A percentile compares a stretch with the other conserved stretches of the same genome.
phyloP scores from a whole-genome alignment of 2,888 invertebrate species.

The Amblyjoppa proteus region DNA sequence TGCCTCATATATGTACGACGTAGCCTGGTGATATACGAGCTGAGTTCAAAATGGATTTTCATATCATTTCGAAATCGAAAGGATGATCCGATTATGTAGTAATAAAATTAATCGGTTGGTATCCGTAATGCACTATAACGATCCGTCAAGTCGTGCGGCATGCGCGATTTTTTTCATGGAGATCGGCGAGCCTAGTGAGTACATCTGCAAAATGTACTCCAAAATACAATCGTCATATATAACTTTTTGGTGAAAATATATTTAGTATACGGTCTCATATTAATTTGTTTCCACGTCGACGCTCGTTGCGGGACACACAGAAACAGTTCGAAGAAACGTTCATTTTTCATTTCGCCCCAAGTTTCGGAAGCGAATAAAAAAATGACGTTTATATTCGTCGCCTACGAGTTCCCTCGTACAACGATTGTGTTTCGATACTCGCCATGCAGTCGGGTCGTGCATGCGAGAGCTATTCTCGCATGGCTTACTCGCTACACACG shows the following conservation, averaged over 20 bases:
- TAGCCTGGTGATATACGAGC: not conserved
- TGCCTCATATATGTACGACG: not conserved
- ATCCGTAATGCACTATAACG: not conserved
- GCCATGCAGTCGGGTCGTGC: not conserved
- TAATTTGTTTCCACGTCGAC: too few species aligned
- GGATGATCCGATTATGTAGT: not conserved
- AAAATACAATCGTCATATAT: too few species aligned
- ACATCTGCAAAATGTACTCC: too few species aligned
- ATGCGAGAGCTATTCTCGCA: slow-evolving; percentile 16
- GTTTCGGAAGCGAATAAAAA: not conserved
- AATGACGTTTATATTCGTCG: not conserved
- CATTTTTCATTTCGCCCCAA: not conserved
- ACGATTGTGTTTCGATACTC: slow-evolving; percentile 7
- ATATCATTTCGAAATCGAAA: not conserved
- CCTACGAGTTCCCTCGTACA: not conserved
- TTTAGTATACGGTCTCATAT: too few species aligned
- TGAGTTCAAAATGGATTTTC: not conserved
- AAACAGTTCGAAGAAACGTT: too few species aligned
- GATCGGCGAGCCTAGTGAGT: too few species aligned
- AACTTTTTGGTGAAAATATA: too few species aligned
- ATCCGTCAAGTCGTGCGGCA: too few species aligned
- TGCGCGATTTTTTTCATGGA: too few species aligned
- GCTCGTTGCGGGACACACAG: too few species aligned
- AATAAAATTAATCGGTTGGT: not conserved
- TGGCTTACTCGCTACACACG: not conserved